phyloP scores from a whole-genome alignment of 2,113 vertebrate species.

The Candoia aspera region DNA sequence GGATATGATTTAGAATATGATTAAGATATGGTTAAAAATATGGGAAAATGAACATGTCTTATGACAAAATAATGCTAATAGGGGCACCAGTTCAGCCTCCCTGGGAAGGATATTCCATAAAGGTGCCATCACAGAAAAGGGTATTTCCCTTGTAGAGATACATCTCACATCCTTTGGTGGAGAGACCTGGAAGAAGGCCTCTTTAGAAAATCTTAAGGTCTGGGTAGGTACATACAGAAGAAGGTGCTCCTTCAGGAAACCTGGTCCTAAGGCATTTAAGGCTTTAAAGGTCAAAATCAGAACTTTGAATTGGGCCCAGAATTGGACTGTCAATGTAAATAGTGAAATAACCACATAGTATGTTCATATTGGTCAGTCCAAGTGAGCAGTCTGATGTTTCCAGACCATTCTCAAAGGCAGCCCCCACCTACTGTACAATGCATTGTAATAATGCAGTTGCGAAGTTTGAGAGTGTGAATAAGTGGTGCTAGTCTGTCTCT shows the following conservation, averaged over 20 bases:
- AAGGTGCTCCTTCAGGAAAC: background rate
- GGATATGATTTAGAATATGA: background rate
- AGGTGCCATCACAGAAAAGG: background rate
- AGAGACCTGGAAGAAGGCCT: background rate
- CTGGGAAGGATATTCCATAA: background rate
- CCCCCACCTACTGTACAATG: background rate
- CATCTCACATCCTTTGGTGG: background rate
- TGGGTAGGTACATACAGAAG: background rate
- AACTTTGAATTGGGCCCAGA: background rate
- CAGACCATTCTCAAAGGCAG: background rate
- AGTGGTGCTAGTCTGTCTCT: background rate
- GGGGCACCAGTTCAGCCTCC: background rate
- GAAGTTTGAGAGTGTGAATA: background rate
- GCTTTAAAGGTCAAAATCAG: background rate
- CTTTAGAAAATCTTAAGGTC: background rate
- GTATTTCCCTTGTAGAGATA: background rate
- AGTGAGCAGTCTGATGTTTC: background rate
- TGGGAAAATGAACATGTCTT: background rate
- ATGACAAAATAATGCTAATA: background rate
- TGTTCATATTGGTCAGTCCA: background rate
- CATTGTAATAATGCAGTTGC: background rate
- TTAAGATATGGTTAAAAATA: background rate
- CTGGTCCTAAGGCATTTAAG: background rate
- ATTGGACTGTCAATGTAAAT: background rate
- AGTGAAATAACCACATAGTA: background rate